Base-by-base conservation (phyloP, 2,797 vertebrate species). In the Gambusia yucatana region DNA sequence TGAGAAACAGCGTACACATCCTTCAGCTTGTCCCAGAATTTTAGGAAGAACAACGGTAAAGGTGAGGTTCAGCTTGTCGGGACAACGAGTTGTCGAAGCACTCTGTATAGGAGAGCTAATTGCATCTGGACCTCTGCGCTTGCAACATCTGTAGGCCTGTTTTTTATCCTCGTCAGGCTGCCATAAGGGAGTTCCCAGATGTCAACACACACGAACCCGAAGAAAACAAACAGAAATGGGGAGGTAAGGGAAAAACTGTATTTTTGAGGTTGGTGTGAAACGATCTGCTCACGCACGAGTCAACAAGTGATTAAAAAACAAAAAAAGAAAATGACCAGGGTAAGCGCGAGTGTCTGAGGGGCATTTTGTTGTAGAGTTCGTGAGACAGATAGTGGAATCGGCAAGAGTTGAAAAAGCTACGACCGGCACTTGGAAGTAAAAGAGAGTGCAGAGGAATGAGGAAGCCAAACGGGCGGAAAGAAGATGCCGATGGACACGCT, bases 101-200 rank as follows among this genome's bases (percentile, higher is more conserved):
- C 79, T 92, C 86, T 83, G 84, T 90, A 86, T 89, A 92, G 90
- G 83, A 86, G 83, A 88, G 86, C 86, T 89, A 88, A 93, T 87
- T 92, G 82, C 94, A 95, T 95, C 94, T 95, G 93, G 87, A 89
- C 77, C 81, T 87, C 89, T 57, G 74, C 72, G 78, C 72, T 74
- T 61, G 83, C 87, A 96, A 95, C 95, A 96, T 96, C 94, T 96
- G 94, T 93, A 93, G 82, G 86, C 76, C 77, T 86, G 85, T 94
- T 91, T 93, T 52, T 79, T 76, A 84, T 83, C 72, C 79, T 88
- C 46, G 79, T 79, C 88, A 86, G 71, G 79, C 28, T 85, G 90
- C 87, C 93, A 94, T 94, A 88, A 84, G 92, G 93, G 90, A 93
- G 78, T 84, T 82, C 81, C 88, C 94, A 95, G 95, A 95, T 95